phyloP scores from a whole-genome alignment of 2,888 invertebrate genomes.

The Agrotis exclamationis region DNA sequence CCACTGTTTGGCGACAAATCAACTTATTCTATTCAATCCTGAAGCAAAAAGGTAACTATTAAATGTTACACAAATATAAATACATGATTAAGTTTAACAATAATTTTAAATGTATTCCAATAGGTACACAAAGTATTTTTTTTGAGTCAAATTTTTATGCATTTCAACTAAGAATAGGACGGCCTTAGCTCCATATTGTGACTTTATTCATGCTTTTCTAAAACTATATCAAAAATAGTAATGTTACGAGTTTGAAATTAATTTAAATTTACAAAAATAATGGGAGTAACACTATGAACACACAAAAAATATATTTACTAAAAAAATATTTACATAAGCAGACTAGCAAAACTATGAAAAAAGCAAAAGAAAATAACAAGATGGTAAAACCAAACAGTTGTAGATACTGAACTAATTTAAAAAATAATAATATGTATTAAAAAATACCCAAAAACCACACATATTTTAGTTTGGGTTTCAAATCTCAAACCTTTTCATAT shows the following conservation, averaged over 20 bases:
- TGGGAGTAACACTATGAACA: constrained; percentile 2
- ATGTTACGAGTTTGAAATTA: not conserved
- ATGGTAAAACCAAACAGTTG: not conserved
- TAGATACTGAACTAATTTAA: too few relatives aligned
- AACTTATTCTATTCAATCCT: constrained; percentile 60
- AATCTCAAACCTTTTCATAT: not conserved
- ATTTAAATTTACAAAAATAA: constrained; percentile 5
- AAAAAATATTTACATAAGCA: not conserved
- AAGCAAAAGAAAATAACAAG: constrained; percentile 6
- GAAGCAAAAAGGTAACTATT: constrained; percentile 60
- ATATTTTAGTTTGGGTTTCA: not conserved
- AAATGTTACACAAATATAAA: constrained; percentile 41
- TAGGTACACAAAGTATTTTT: constrained; percentile 11
- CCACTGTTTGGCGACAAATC: constrained; percentile 46
- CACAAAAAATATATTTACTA: too few relatives aligned
- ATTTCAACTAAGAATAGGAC: too few relatives aligned
- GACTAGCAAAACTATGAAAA: constrained; percentile 25
- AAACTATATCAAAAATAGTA: too few relatives aligned
- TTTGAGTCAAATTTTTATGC: not conserved
- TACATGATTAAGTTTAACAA: constrained; percentile 4
- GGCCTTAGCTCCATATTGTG: too few relatives aligned
- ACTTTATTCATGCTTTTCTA: too few relatives aligned
- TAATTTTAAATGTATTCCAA: not conserved
- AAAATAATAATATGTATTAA: not conserved
- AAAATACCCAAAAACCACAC: not conserved